Evolutionary conservation across 1,140 invertebrate genomes (phyloP).

Genomic region (Coptotermes formosanus): DNA sequence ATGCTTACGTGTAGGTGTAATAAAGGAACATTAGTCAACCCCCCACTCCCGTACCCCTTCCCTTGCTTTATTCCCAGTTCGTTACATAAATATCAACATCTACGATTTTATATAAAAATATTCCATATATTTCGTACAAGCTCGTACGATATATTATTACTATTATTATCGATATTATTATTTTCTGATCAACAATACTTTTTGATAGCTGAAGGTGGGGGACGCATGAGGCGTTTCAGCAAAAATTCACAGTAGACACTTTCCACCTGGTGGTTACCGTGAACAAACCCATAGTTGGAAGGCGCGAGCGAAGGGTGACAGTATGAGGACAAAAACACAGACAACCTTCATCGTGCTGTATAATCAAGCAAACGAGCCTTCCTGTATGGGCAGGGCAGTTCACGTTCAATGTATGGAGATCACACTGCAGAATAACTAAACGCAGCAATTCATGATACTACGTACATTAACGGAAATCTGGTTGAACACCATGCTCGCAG

Average conservation of each 20-base stretch:
- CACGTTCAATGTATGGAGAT: neutral
- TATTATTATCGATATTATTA: neutral
- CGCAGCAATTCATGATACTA: neutral
- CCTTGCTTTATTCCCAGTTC: neutral
- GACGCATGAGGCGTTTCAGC: neutral
- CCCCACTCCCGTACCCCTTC: neutral
- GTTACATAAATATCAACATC: neutral
- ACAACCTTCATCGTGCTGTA: neutral
- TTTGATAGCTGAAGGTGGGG: neutral
- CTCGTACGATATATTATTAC: too few species aligned
- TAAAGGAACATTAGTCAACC: neutral
- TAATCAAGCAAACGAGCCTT: constrained; percentile 18
- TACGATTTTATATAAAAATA: neutral
- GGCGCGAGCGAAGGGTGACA: constrained; percentile 14
- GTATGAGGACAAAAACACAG: neutral
- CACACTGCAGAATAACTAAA: neutral
- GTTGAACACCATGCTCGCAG: too few species aligned
- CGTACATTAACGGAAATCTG: too few species aligned
- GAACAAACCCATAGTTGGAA: neutral
- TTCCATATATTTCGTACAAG: neutral
- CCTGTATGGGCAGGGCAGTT: constrained; percentile 4
- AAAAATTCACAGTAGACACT: neutral
- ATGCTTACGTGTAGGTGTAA: neutral
- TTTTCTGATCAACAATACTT: neutral
- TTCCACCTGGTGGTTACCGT: constrained; percentile 6